phyloP scores from a whole-genome alignment of 2,888 invertebrate genomes.

The Eumacrocentrus americanus region DNA sequence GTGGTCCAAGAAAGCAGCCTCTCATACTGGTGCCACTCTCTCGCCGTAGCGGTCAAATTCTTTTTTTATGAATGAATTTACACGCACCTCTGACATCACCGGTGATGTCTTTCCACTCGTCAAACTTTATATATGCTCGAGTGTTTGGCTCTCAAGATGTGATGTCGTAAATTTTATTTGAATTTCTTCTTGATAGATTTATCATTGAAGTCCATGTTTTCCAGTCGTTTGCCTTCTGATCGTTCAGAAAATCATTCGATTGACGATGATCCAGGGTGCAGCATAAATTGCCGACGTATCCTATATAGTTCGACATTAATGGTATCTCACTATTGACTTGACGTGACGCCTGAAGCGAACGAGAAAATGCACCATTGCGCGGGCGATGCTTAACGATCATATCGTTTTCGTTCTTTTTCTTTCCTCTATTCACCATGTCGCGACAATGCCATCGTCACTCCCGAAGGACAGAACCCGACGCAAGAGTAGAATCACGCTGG shows the following conservation, averaged over 20 bases:
- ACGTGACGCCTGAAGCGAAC: constrained; percentile 38
- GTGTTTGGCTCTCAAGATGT: constrained; percentile 27
- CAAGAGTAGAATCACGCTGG: background rate
- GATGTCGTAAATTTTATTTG: background rate
- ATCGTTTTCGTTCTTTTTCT: background rate
- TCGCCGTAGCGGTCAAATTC: constrained; percentile 34
- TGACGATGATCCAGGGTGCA: constrained; percentile 26
- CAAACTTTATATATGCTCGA: constrained; percentile 10
- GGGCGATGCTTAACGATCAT: constrained; percentile 34
- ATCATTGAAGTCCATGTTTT: no score
- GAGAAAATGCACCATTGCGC: constrained; percentile 40
- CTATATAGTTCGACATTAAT: constrained; percentile 36
- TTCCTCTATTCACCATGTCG: constrained; percentile 10
- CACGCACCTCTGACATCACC: constrained; percentile 30
- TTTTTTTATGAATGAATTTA: constrained; percentile 53
- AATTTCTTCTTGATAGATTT: no score
- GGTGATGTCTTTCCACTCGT: constrained; percentile 9
- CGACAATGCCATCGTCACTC: constrained; percentile 27
- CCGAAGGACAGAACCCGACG: background rate
- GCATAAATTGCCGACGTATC: constrained; percentile 28
- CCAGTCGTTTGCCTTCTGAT: no score
- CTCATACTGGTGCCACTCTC: constrained; percentile 19
- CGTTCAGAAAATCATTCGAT: constrained; percentile 10
- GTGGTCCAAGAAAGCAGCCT: constrained; percentile 21
- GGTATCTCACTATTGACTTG: constrained; percentile 38